Evolutionary conservation across 2,797 vertebrate genomes (phyloP), one percentile per base, ranked within the genome.

Genomic region (Vespertilio murinus): DNA sequence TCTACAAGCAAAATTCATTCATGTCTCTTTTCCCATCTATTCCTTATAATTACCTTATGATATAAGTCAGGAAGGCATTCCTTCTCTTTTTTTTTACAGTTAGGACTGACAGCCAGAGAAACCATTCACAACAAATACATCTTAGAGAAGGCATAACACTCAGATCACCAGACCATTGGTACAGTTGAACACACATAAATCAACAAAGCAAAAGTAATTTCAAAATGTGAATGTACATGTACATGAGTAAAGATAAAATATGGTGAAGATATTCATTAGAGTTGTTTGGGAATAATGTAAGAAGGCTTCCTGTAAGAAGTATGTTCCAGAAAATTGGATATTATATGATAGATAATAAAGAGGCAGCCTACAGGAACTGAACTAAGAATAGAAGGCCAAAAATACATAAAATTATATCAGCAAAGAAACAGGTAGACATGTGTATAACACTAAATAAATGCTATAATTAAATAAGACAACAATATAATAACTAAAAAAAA

Each of bases 1-100:
- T 93, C 87, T 59, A 25, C 33, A 91, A 69, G 45, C n/a, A 80
- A 91, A 90, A 82, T 38, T 18, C 9, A 86, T 40, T 93, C 23
- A 11, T 38, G 5, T 47, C n/a, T 42, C 30, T 82, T 95, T 87
- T 74, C 42, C 20, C 38, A n/a, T 59, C 35, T n/a, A 47, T 40
- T 78, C 8, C 52, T 83, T 38, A 56, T n/a, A 87, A 73, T 0
- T 1, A 12, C 17, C 49, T 79, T 77, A 7, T 92, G 40, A 91
- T 35, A 3, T 79, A 70, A 65, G 25, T 23, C 88, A 52, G 6
- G 56, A n/a, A 75, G 20, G 8, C 7, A 77, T 73, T 64, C 8
- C n/a, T 56, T 75, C 30, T n/a, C 12, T 40, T 70, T 92, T 69
- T 69, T 92, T 88, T 61, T 69, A 91, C 16, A 90, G 11, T 73